Evolutionary conservation across 2,113 vertebrate species (phyloP), one percentile per base, ranked within the genome.

Genomic region (Ursus arctos): DNA sequence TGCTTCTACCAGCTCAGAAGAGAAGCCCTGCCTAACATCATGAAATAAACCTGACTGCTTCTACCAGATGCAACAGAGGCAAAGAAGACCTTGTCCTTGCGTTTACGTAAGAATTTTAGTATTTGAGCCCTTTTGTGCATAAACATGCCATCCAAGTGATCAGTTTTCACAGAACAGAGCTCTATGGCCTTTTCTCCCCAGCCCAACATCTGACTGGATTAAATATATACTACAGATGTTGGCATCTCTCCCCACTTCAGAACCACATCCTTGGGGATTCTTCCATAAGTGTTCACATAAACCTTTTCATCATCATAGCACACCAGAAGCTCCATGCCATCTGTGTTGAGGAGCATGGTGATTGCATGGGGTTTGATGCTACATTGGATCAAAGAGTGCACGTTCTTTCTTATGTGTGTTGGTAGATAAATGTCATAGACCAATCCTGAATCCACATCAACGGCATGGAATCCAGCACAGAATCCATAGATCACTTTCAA

Each of bases 221-320:
- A 99, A 93, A 99, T 99, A 98, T 99, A 99, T 0, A 99, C 99
- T 97, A 99, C 99, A 88, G 99, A 99, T 26, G 99, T 99, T 24
- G 99, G 99, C 99, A 99, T 99, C 99, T 99, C 99, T 92, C 99
- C 99, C 99, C 99, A 99, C 98, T 99, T 99, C 91, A 99, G 99
- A 98, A 99, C 99, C 98, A 99, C 99, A 28, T 99, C 99, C 98
- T 99, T 99, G 95, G 99, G 99, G 99, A 99, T 99, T 97, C 99
- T 99, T 36, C 99, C 99, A 0, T 99, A 99, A 0, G 99, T 99
- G 98, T 99, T 99, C 94, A 99, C 99, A 0, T 99, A 99, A 82
- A 99, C 99, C 22, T 99, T 99, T 98, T 99, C 99, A 94, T 99
- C 99, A 98, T 99, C 99, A 0, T 99, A 99, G 98, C 99, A 99